Conservation (phyloP, 2,888 invertebrate genomes). For the Aplocera efformata region DNA sequence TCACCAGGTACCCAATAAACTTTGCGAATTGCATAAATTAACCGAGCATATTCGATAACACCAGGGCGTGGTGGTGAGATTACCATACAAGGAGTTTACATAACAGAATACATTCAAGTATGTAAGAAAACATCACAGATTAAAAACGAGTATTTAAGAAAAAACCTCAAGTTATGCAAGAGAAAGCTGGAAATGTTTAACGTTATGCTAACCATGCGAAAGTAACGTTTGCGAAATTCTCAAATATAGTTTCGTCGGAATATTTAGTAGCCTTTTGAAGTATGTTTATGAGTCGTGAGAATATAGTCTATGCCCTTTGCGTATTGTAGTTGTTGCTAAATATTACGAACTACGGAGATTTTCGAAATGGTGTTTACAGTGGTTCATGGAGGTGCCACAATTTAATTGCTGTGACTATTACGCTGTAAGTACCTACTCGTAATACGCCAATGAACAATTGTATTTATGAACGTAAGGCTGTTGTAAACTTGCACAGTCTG, state of each 20-base stretch:
- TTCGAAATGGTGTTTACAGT: too few relatives aligned
- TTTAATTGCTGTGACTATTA: too few relatives aligned
- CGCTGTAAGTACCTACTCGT: too few relatives aligned
- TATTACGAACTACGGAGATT: too few relatives aligned
- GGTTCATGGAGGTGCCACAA: too few relatives aligned
- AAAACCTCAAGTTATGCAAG: constrained; percentile 10
- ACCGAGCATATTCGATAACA: constrained; percentile 1
- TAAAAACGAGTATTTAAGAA: constrained; percentile 1
- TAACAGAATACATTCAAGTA: constrained; percentile 7
- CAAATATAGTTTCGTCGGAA: constrained; percentile 22
- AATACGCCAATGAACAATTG: too few relatives aligned
- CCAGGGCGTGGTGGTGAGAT: constrained; percentile 13
- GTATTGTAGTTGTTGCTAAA: too few relatives aligned
- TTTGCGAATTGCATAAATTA: too few relatives aligned
- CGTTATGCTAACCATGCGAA: constrained; percentile 27
- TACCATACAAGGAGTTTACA: constrained; percentile 15
- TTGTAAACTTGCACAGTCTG: too few relatives aligned
- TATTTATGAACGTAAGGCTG: too few relatives aligned
- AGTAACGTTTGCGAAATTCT: constrained; percentile 26
- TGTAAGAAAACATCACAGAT: constrained; percentile 2
- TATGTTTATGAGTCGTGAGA: constrained; percentile 1
- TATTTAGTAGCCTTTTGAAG: neutral
- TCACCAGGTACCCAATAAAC: too few relatives aligned
- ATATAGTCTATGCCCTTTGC: too few relatives aligned
- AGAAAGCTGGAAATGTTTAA: constrained; percentile 20